A percentile compares a stretch with the other conserved stretches of the same genome.
phyloP scores from a whole-genome alignment of 2,888 invertebrate genomes.

The Amphipoea lucens region DNA sequence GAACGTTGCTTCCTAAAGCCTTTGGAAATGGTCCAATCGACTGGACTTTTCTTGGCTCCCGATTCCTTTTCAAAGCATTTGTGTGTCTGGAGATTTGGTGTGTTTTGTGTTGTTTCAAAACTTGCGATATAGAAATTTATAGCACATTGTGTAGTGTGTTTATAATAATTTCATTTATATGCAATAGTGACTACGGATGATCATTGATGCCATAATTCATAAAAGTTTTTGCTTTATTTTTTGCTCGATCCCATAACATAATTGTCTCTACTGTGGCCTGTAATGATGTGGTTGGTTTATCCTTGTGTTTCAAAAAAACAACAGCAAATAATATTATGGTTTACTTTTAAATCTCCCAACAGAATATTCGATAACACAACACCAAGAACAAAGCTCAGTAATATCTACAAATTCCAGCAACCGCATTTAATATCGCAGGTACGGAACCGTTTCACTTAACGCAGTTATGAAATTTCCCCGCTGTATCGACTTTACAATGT shows the following conservation, averaged over 20 bases:
- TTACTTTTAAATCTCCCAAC: not conserved
- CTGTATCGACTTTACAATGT: conserved; percentile 58
- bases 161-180: not conserved
- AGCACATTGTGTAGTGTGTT: too few relatives aligned
- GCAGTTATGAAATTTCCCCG: conserved; percentile 53
- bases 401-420: conserved; percentile 36
- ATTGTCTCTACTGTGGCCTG: too few relatives aligned
- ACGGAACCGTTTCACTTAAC: conserved; percentile 59
- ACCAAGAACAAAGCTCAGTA: conserved; percentile 29
- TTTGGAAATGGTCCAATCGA: conserved; percentile 58
- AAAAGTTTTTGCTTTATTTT: not conserved
- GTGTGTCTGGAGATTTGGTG: conserved; percentile 25
- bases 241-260: not conserved
- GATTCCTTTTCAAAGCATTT: conserved; percentile 31
- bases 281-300: not conserved
- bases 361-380: not conserved
- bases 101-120: conserved; percentile 28
- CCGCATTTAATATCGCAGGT: conserved; percentile 60
- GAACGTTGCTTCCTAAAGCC: conserved; percentile 40
- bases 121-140: not conserved
- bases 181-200: not conserved
- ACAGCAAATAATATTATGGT: not conserved
- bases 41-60: conserved; percentile 56
- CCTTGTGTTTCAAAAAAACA: too few relatives aligned
- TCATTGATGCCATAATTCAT: too few relatives aligned